Evolutionary conservation across 2,888 invertebrate species (phyloP), one percentile per base, ranked within the genome.

Genomic region (Lepetodrilus schrolli): DNA sequence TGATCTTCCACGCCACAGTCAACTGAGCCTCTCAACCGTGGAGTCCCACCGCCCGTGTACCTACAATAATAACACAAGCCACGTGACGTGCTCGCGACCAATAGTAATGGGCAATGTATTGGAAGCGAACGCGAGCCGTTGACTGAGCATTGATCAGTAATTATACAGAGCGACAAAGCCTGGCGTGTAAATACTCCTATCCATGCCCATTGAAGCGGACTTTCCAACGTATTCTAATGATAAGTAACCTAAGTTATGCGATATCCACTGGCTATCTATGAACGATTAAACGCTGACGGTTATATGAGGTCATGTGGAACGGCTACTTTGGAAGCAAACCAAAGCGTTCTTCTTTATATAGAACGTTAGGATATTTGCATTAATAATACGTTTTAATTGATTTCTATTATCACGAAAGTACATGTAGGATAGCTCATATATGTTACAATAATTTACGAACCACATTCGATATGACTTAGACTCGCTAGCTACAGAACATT

Each of bases 71-170:
- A 48, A 48, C 48, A 58, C 58, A 58, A 26, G 17, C 58, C 58
- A 58, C 58, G 58, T 58, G 58, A 58, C 58, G 26, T 21, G n/a
- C 58, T 17, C 13, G 58, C 58, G 58, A 58, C 58, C 58, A 58
- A 58, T 58, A 13, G 30, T 10, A 58, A 58, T 17, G 34, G 58
- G 30, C 30, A 58, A 30, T 30, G 30, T n/a, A n/a, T 30, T 30
- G 58, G 26, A 23, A 58, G 58, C 30, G 58, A 58, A 34, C 58
- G 58, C 26, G 26, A 58, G 58, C 58, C 58, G 30, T 26, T 58
- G 58, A 30, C 58, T 7, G 30, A 1, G 58, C 30, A 58, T 58
- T 58, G 58, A 58, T 58, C 58, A 58, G 58, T 58, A 58, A 58
- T 58, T 58, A 58, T 58, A 30, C n/a, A 13, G 48, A 13, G 26